phyloP scores from a whole-genome alignment of 2,888 invertebrate species.

The Cephus spinipes region DNA sequence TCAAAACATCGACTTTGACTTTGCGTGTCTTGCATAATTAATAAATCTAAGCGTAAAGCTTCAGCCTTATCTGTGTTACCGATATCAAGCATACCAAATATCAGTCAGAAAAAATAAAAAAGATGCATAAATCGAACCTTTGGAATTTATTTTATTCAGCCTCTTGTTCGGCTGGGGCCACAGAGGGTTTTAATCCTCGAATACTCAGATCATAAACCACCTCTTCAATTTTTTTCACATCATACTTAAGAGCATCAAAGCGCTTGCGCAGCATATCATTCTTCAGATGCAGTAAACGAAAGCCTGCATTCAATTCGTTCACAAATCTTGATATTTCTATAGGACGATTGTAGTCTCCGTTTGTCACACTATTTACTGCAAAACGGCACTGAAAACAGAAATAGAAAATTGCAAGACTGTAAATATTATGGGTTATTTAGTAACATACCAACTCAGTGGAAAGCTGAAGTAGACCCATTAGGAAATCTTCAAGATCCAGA shows the following conservation, averaged over 20 bases:
- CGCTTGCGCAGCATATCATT: slow-evolving; percentile 89
- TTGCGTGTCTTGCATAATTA: background rate
- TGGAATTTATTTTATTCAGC: background rate
- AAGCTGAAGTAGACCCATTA: slow-evolving; percentile 84
- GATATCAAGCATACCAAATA: background rate
- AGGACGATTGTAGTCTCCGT: slow-evolving; percentile 85
- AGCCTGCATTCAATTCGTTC: slow-evolving; percentile 88
- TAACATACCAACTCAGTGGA: slow-evolving; percentile 83
- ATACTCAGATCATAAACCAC: slow-evolving; percentile 90
- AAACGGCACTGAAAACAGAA: slow-evolving; percentile 74
- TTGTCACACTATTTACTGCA: slow-evolving; percentile 86
- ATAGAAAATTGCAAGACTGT: background rate
- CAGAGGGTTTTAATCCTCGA: slow-evolving; percentile 75
- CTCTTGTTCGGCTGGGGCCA: slow-evolving; percentile 19
- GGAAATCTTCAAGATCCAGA: slow-evolving; percentile 90
- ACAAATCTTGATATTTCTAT: slow-evolving; percentile 87
- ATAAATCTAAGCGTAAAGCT: background rate
- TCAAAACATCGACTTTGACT: background rate
- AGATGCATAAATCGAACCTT: background rate
- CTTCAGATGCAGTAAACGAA: slow-evolving; percentile 89
- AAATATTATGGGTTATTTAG: background rate
- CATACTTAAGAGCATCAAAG: slow-evolving; percentile 90
- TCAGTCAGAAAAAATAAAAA: background rate
- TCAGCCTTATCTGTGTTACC: background rate
- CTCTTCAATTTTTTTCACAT: slow-evolving; percentile 94